Evolutionary conservation across 2,888 invertebrate genomes (phyloP).

Genomic region (Xestia c-nigrum): DNA sequence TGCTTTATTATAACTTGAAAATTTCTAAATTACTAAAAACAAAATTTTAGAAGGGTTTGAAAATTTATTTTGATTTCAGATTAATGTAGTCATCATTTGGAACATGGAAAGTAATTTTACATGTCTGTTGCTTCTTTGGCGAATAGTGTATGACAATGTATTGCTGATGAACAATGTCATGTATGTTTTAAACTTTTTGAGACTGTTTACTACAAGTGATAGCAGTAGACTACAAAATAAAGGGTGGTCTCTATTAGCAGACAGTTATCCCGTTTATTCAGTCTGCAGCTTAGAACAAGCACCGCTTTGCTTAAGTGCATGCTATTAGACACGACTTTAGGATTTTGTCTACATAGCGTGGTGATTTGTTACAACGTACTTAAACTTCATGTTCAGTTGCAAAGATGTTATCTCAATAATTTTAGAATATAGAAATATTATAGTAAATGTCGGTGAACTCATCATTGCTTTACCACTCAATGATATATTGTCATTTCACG

Average conservation of each 20-base stretch:
- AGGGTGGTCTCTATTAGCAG: constrained; percentile 20
- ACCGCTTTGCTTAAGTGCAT: constrained; percentile 26
- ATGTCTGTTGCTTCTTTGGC: neutral
- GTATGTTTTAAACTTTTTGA: neutral
- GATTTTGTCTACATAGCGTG: constrained; percentile 16
- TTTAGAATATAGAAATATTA: neutral
- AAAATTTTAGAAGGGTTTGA: neutral
- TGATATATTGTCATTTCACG: neutral
- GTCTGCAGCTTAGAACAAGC: constrained; percentile 18
- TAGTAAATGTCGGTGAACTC: neutral
- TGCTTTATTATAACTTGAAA: too few relatives aligned
- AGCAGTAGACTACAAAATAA: neutral
- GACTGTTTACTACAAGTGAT: constrained; percentile 8
- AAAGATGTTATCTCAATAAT: neutral
- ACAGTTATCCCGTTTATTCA: constrained; percentile 19
- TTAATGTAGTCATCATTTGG: neutral
- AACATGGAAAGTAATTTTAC: neutral
- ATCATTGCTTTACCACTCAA: neutral
- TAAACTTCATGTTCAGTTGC: neutral
- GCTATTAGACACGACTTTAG: constrained; percentile 35
- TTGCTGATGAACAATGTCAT: neutral
- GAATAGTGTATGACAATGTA: too few relatives aligned
- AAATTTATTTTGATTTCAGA: neutral
- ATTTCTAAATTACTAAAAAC: neutral
- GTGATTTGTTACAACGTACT: constrained; percentile 17